These are phyloP conservation scores for Pseudonaja textilis DNA, from an alignment of 2,113 vertebrate genomes.

Conservation along the genomic window DNA sequence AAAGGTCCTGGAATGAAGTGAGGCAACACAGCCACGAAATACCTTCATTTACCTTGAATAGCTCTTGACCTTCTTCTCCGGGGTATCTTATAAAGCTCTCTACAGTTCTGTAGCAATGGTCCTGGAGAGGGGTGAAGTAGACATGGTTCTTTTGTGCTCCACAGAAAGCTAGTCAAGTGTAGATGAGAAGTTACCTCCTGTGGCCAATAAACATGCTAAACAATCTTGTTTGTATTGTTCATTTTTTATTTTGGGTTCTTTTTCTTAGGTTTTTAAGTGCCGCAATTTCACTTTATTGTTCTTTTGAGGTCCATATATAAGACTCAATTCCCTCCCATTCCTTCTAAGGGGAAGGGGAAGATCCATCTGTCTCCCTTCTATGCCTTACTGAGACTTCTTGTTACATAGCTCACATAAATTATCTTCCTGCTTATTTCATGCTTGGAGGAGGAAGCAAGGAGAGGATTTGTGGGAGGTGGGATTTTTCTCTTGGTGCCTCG, in stretches of 20 bases:
- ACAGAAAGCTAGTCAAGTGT: neutral
- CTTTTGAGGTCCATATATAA: slow-evolving; percentile 32
- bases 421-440: slow-evolving; percentile 33
- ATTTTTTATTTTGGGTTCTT: slow-evolving; percentile 31
- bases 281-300: slow-evolving; percentile 10
- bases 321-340: slow-evolving; percentile 29
- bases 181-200: neutral
- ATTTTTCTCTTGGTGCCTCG: slow-evolving; percentile 24
- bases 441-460: slow-evolving; percentile 35
- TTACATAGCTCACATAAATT: slow-evolving; percentile 52
- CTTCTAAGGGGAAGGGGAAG: neutral
- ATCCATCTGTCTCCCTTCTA: slow-evolving; percentile 32
- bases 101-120: neutral
- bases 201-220: slow-evolving; percentile 6
- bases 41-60: neutral
- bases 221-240: slow-evolving; percentile 34
- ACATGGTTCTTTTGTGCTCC: neutral
- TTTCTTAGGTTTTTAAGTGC: slow-evolving; percentile 7
- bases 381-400: slow-evolving; percentile 50
- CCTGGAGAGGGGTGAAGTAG: too few species aligned
- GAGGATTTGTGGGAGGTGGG: slow-evolving; percentile 15
- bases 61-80: neutral
- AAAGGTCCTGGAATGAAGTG: neutral
- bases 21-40: neutral
- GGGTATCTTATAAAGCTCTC: neutral